Conservation (phyloP, 53 echinoderm and acorn worm species). For the Temnopleurus reevesii region DNA sequence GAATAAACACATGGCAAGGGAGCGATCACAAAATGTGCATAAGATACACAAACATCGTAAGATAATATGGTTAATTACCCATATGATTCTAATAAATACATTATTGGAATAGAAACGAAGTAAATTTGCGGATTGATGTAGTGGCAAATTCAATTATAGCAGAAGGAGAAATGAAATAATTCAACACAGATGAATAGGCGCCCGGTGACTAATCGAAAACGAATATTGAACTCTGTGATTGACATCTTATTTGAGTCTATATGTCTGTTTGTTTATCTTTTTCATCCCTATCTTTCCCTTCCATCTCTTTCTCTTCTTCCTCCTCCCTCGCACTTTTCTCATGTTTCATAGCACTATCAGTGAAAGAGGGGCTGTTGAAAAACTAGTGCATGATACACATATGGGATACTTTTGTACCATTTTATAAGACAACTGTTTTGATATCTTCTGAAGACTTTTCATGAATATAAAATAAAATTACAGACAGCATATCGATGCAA, state of each 20-base stretch:
- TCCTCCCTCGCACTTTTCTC: background rate
- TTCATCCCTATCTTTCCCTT: background rate
- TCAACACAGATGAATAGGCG: conserved; percentile 24
- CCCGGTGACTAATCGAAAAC: background rate
- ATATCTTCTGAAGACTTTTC: too few species aligned
- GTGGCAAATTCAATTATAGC: conserved; percentile 52
- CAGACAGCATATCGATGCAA: too few species aligned
- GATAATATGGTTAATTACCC: background rate
- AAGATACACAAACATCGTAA: too few species aligned
- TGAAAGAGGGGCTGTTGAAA: too few species aligned
- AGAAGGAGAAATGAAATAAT: conserved; percentile 53
- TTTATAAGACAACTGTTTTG: too few species aligned
- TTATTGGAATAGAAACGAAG: conserved; percentile 20
- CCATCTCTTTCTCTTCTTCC: background rate
- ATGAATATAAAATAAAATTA: too few species aligned
- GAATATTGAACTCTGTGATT: background rate
- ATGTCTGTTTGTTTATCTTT: too few species aligned
- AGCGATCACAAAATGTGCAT: too few species aligned
- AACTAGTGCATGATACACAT: too few species aligned
- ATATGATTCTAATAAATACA: background rate
- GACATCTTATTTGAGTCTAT: conserved; percentile 11
- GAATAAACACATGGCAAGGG: too few species aligned
- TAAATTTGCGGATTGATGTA: conserved; percentile 34
- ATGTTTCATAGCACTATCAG: too few species aligned
- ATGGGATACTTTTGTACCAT: too few species aligned